Evolutionary conservation across 2,888 invertebrate species (phyloP).

Genomic region (Caenorhabditis macrosperma): DNA sequence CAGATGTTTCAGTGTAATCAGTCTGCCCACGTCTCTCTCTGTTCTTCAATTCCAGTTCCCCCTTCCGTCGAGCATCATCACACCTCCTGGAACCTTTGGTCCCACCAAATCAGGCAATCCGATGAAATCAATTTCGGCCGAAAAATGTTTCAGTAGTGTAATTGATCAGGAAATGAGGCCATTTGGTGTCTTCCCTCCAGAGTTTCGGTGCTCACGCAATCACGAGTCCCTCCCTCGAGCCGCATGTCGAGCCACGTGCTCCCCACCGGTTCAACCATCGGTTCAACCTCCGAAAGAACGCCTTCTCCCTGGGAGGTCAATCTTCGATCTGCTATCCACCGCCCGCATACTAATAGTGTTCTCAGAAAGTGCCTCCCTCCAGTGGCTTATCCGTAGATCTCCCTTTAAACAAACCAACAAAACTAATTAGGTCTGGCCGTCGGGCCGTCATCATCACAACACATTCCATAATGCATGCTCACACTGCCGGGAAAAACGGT

Average conservation of each 20-base stretch:
- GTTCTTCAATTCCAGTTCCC: background rate
- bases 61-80: background rate
- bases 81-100: background rate
- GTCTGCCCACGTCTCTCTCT: background rate
- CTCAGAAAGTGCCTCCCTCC: slow-evolving; percentile 14
- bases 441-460: background rate
- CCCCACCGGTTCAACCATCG: background rate
- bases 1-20: no score
- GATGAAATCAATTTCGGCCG: slow-evolving; percentile 7
- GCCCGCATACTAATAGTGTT: slow-evolving; percentile 18
- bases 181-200: background rate
- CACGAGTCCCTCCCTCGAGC: background rate
- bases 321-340: background rate
- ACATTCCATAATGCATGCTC: slow-evolving; percentile 1
- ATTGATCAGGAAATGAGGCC: slow-evolving; percentile 36
- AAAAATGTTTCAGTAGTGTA: slow-evolving; percentile 2
- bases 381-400: slow-evolving; percentile 1
- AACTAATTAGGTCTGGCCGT: slow-evolving; percentile 23
- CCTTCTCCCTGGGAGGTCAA: no score
- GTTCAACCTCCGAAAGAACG: no score
- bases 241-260: background rate
- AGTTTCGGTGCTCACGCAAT: no score
- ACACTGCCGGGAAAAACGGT: slow-evolving; percentile 1
- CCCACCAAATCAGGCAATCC: background rate
- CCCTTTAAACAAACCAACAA: slow-evolving; percentile 25